phyloP scores from a whole-genome alignment of 2,797 vertebrate species.

The Ceryle rudis region DNA sequence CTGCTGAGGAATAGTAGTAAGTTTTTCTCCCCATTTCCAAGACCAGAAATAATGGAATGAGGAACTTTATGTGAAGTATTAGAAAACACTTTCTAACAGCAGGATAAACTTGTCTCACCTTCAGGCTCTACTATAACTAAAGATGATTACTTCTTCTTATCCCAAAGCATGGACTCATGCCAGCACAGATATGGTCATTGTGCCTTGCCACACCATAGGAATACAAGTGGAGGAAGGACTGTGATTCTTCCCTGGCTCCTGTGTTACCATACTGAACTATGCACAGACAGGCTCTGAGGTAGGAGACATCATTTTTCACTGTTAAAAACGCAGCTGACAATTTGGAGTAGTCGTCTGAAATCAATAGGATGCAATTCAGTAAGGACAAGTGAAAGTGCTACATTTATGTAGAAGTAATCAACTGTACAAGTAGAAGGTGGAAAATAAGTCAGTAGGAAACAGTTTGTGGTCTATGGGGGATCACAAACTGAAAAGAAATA shows the following conservation, averaged over 20 bases:
- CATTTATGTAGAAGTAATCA: constrained; percentile 37
- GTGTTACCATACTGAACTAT: neutral
- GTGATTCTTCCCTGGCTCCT: neutral
- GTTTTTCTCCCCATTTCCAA: neutral
- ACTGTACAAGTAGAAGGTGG: constrained; percentile 17
- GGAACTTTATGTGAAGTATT: neutral
- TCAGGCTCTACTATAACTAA: neutral
- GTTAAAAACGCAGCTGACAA: constrained; percentile 37
- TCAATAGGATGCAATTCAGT: constrained; percentile 48
- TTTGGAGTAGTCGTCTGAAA: constrained; percentile 41
- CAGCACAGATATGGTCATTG: neutral
- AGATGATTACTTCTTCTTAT: neutral
- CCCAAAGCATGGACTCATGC: neutral
- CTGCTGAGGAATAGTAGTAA: neutral
- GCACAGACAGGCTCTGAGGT: neutral
- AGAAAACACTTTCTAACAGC: neutral
- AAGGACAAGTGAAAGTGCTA: constrained; percentile 32
- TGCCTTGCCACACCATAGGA: neutral
- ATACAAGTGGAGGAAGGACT: neutral
- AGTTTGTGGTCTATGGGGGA: neutral
- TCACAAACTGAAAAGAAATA: neutral
- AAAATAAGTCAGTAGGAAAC: constrained; percentile 17
- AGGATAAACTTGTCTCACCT: neutral
- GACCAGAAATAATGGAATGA: neutral
- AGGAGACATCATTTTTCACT: constrained; percentile 33